Base-by-base conservation (phyloP, 2,888 invertebrate species). In the Pollenia labialis region DNA sequence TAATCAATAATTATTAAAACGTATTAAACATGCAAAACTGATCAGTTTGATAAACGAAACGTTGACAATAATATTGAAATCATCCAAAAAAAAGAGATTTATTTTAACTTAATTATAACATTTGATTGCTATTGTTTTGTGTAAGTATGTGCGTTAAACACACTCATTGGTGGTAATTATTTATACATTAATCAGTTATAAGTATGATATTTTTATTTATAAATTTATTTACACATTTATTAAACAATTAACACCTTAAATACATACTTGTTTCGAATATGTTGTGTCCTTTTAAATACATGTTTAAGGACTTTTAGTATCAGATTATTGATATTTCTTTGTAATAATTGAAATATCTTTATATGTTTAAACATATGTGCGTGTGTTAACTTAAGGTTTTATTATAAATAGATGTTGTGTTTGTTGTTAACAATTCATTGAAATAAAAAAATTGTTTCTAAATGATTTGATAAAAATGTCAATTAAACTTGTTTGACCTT, bases 151-250 rank as follows among this genome's bases (percentile, higher is more conserved):
- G 48, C 54, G 14, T n/a, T 0, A 68, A 16, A 8, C 23, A 32
- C 44, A 46, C 54, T 54, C 46, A 58, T n/a, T 50, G 16, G 44
- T 50, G 42, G 50, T 75, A 42, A 74, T 50, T 81, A 75, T 74
- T 81, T 56, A 48, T 16, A 46, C 16, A 71, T 79, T 60, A 71
- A 32, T 16, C 12, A 40, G 14, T 50, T 60, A 54, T 9, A 14
- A 80, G 42, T 48, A 60, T 42, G 23, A 44, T 50, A 23, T 44
- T 14, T 62, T 42, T 32, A 11, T 40, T 77, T 58, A 56, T 56
- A 32, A 9, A 52, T 54, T 52, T 69, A 42, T 69, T 62, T 62
- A 50, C 50, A 3, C 44, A 40, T 42, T 62, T 64, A 42, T 52
- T 50, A 52, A 18, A 64, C 62, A 62, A 75, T 64, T 52, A 16